A percentile compares a stretch with the other conserved stretches of the same genome.
phyloP scores from a whole-genome alignment of 2,888 invertebrate genomes.

The Volucella zonaria region DNA sequence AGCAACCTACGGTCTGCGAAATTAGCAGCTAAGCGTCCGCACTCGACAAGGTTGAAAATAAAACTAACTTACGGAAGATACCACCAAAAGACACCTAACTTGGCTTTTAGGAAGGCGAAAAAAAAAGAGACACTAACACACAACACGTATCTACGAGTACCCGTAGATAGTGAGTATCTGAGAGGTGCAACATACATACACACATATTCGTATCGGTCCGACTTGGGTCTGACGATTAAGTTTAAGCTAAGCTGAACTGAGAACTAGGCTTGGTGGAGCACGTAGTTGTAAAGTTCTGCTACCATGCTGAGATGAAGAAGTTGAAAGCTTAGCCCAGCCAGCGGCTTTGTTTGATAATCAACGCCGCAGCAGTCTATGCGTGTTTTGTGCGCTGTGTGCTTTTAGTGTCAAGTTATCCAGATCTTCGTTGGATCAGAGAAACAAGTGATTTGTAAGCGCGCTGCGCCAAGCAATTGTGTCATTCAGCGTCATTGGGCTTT shows the following conservation, averaged over 20 bases:
- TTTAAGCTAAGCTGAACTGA: constrained; percentile 37
- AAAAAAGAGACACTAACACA: constrained; percentile 11
- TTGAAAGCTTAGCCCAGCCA: constrained; percentile 46
- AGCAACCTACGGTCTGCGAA: constrained; percentile 67
- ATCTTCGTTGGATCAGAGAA: constrained; percentile 38
- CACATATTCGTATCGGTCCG: constrained; percentile 24
- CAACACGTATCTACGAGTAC: constrained; percentile 24
- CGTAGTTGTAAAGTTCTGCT: constrained; percentile 13
- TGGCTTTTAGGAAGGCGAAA: constrained; percentile 56
- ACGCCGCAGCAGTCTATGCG: background rate
- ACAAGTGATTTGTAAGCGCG: constrained; percentile 55
- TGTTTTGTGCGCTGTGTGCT: constrained; percentile 43
- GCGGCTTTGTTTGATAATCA: constrained; percentile 45
- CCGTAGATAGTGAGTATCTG: constrained; percentile 46
- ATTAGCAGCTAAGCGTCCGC: constrained; percentile 72
- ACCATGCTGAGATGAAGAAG: background rate
- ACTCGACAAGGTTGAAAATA: constrained; percentile 75
- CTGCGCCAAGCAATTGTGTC: constrained; percentile 53
- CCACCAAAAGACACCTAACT: constrained; percentile 71
- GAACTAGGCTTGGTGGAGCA: constrained; percentile 25
- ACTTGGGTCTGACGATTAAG: constrained; percentile 13
- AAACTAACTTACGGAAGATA: constrained; percentile 75
- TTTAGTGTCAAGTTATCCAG: constrained; percentile 39
- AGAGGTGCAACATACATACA: constrained; percentile 45
- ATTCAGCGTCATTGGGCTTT: constrained; percentile 29